Evolutionary conservation across 2,888 invertebrate species (phyloP), one percentile per base, ranked within the genome.

Genomic region (Baccha elongata): DNA sequence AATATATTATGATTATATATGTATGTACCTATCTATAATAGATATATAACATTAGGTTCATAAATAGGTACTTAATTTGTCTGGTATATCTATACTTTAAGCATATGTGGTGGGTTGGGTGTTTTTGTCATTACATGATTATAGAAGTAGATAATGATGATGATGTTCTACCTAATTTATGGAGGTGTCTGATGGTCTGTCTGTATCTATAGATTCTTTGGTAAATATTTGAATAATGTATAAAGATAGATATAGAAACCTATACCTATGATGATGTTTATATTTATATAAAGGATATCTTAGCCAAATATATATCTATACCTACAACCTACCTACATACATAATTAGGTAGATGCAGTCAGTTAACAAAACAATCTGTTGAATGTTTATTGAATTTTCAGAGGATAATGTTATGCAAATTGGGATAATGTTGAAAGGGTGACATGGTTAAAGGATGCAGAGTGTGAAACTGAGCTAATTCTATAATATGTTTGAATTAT

Each of bases 371-470:
- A 65, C 84, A 73, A 84, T 84, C 84, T 84, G 84, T 84, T 84
- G 84, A 84, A 73, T 84, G 79, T 84, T 84, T 72, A 79, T 79
- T 72, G 73, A 69, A 44, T 44, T 44, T 58, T 44, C 29, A 44
- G 42, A 60, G 69, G 79, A 84, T 79, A 79, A 84, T 84, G 69
- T 74, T 84, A 84, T 84, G 84, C 79, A 84, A 84, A 84, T 84
- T 60, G 60, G 60, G 60, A 60, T 60, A 60, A 60, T 60, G 44
- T 60, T 44, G n/a, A 44, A 60, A 60, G 60, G 78, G 85, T 86
- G 87, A 29, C 64, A 32, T n/a, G 48, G 15, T 11, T 10, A 23
- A 1, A 55, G 15, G 55, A 19, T 10, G 1, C 13, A 42, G 32
- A 55, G 68, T 23, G 60, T 67, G 67, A 62, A 72, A 53, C 72